A percentile compares a stretch with the other conserved stretches of the same genome.
Conservation (phyloP, 2,113 vertebrate species). For the Desmodus rotundus region DNA sequence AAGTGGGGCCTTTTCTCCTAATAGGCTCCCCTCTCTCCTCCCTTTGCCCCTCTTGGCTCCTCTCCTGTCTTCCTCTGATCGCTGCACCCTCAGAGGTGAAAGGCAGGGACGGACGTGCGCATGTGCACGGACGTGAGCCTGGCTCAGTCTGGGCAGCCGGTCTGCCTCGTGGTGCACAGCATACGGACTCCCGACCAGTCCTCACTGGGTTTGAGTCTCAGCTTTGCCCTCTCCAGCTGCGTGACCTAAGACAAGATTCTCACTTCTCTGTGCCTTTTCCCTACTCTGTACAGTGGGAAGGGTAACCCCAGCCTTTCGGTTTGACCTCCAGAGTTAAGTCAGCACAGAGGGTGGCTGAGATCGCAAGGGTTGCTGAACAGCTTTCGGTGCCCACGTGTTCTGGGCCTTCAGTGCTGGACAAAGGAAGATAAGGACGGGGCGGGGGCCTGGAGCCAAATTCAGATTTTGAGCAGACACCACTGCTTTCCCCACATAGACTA, state of each 20-base stretch:
- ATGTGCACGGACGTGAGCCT: accelerated
- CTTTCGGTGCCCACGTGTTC: background rate
- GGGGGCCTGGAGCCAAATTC: background rate
- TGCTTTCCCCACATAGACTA: background rate
- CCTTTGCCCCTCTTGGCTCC: background rate
- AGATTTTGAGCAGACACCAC: background rate
- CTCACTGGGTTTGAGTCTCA: background rate
- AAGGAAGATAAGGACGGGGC: background rate
- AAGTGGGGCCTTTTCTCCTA: background rate
- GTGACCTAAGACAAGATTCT: background rate
- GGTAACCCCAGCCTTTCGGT: background rate
- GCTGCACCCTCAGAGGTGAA: background rate
- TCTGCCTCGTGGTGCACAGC: background rate
- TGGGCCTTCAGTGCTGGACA: background rate
- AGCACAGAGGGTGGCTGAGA: background rate
- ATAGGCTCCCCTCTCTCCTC: background rate
- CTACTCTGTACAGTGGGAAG: background rate
- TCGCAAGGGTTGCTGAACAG: accelerated
- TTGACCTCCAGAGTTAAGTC: background rate
- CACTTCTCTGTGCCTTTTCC: background rate
- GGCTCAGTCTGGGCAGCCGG: background rate
- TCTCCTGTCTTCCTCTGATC: background rate
- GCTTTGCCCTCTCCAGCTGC: background rate
- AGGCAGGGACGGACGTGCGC: accelerated
- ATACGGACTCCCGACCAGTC: background rate